Base-by-base conservation (phyloP, 2,113 vertebrate genomes). In the Otis tarda region DNA sequence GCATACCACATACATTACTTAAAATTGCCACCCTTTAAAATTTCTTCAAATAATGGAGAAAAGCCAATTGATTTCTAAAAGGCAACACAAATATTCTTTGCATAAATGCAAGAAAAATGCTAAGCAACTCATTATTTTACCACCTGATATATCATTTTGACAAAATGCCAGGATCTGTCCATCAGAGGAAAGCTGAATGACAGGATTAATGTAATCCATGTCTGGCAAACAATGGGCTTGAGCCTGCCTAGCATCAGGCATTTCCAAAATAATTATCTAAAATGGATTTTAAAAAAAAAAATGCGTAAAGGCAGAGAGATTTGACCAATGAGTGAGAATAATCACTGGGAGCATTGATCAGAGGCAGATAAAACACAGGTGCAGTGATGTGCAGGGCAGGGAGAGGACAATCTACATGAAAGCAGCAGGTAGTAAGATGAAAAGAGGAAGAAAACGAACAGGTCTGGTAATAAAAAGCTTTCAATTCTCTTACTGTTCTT, bases 111-210 rank as follows among this genome's bases (percentile, higher is more conserved):
- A 73, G 43, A 41, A 43, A 91, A 43, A 27, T 52, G 59, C 56
- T 81, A 75, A 65, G 53, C 55, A 49, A 88, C 33, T 33, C 7
- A 43, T 83, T 60, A 31, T 56, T 69, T 80, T 64, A 71, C 53
- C 59, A 53, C 27, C 23, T 71, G 22, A 76, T 41, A 25, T 11
- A 56, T 67, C 70, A 53, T 53, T 92, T n/a, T 67, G 43, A 83
- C 53, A 83, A 68, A 90, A 86, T 18, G 82, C 25, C 53, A 73
- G 30, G 39, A 56, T 12, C 22, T 74, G n/a, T 80, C 83, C 39
- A 88, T 68, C 71, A 88, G 53, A 90, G 75, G 39, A 76, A 85
- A 94, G 23, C 33, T 90, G 67, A 92, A 73, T 64, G 71, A 79
- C 53, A 73, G 43, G 70, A 85, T 92, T 94, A 55, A 59, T 20